Evolutionary conservation across 2,888 invertebrate genomes (phyloP).

Genomic region (Orchesella flavescens): DNA sequence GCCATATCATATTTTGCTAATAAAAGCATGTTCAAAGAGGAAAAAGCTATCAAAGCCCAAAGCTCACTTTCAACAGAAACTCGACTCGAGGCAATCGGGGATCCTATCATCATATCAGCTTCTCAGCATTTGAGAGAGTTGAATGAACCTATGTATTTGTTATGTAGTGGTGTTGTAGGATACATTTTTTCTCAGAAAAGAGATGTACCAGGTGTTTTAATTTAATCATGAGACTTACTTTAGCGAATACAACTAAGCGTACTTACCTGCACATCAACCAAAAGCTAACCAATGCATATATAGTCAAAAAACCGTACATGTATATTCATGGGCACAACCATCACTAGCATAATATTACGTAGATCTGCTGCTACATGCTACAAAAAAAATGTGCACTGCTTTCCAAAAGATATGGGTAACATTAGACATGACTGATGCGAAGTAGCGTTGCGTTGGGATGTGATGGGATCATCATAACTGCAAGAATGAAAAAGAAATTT

Average conservation of each 20-base stretch:
- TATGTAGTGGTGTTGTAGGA: slow-evolving; percentile 27
- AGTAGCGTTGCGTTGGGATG: too few species aligned
- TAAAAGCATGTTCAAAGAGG: slow-evolving; percentile 1
- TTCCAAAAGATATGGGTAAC: too few species aligned
- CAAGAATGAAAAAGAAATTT: too few species aligned
- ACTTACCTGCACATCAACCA: too few species aligned
- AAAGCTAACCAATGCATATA: background rate
- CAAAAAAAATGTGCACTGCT: too few species aligned
- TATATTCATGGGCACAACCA: background rate
- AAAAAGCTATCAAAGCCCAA: background rate
- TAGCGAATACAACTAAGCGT: too few species aligned
- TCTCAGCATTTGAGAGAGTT: slow-evolving; percentile 38
- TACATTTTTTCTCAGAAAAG: slow-evolving; percentile 21
- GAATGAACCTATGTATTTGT: slow-evolving; percentile 53
- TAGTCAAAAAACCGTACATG: background rate
- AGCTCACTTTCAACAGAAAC: slow-evolving; percentile 3
- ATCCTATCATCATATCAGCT: too few species aligned
- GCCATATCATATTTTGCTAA: slow-evolving; percentile 12
- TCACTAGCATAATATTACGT: too few species aligned
- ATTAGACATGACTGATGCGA: too few species aligned
- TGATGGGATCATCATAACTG: too few species aligned
- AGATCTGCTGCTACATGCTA: too few species aligned
- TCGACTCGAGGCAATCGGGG: background rate
- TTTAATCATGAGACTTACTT: slow-evolving; percentile 37
- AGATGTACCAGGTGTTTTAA: slow-evolving; percentile 60